A percentile compares a stretch with the other conserved stretches of the same genome.
Evolutionary conservation across 1,140 invertebrate genomes (phyloP).

Genomic region (Batillaria attramentaria): DNA sequence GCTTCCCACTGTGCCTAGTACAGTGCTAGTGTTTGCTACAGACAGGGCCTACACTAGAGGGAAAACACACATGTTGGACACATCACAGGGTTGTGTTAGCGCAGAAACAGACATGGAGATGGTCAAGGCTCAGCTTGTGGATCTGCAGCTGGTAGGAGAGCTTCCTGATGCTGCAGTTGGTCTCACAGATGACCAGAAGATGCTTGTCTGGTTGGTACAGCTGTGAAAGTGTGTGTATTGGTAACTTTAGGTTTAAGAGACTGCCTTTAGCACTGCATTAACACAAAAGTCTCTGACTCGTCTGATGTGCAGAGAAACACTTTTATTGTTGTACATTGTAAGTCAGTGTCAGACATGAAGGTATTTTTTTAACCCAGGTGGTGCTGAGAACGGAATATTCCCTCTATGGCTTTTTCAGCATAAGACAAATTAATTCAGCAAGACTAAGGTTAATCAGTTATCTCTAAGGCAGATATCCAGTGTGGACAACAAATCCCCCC

Average conservation of each 20-base stretch:
- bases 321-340: not conserved
- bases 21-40: not conserved
- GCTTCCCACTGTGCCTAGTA: not conserved
- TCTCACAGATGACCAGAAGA: not conserved
- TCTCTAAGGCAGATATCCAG: too few relatives aligned
- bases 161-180: slow-evolving; percentile 6
- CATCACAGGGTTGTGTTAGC: not conserved
- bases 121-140: not conserved
- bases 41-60: slow-evolving; percentile 5
- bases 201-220: not conserved
- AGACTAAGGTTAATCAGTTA: too few relatives aligned
- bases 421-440: too few relatives aligned
- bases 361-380: too few relatives aligned
- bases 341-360: not conserved
- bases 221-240: not conserved
- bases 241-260: not conserved
- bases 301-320: too few relatives aligned
- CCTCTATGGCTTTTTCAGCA: too few relatives aligned
- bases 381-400: too few relatives aligned
- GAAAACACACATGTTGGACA: not conserved
- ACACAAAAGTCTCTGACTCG: too few relatives aligned
- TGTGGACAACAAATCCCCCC: not conserved
- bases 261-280: not conserved
- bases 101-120: not conserved
- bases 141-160: not conserved